Percentiles rank a stretch among this genome's conserved stretches.
These are phyloP conservation scores for Colletes latitarsis DNA, from an alignment of 1,140 invertebrate genomes.

Conservation along the genomic window DNA sequence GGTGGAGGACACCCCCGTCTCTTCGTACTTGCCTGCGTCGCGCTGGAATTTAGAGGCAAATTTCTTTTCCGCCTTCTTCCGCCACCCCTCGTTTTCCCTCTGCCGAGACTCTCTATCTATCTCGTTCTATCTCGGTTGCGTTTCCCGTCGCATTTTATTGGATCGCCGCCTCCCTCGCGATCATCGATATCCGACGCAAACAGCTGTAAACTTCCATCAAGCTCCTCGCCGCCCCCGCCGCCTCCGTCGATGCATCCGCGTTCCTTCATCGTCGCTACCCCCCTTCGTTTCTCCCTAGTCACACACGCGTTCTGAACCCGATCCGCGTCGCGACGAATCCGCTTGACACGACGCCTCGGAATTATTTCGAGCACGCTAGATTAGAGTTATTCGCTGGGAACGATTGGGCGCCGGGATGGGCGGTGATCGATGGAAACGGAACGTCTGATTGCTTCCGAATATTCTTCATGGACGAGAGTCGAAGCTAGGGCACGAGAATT, in stretches of 20 bases:
- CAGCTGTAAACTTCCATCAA: constrained; percentile 70
- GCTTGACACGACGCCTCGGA: constrained; percentile 20
- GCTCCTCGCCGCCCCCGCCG: constrained; percentile 16
- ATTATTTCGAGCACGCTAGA: constrained; percentile 54
- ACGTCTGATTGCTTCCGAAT: constrained; percentile 36
- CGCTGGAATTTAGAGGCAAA: constrained; percentile 66
- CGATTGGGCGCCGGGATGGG: constrained; percentile 14
- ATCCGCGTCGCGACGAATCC: constrained; percentile 22
- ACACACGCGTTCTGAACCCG: constrained; percentile 1
- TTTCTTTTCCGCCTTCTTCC: constrained; percentile 57
- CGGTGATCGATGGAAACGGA: constrained; percentile 38
- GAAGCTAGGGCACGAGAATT: constrained; percentile 10
- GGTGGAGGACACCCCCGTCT: constrained; percentile 45
- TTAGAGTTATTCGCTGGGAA: constrained; percentile 36
- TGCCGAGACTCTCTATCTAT: not conserved
- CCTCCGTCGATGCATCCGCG: constrained; percentile 22
- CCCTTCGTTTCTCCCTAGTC: not conserved
- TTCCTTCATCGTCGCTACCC: constrained; percentile 3
- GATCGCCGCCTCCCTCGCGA: constrained; percentile 61
- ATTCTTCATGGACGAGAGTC: constrained; percentile 16
- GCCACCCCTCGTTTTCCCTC: not conserved
- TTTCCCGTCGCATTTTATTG: constrained; percentile 61
- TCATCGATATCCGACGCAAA: constrained; percentile 71
- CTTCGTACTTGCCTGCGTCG: constrained; percentile 45
- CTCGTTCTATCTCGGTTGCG: constrained; percentile 42